Evolutionary conservation across 2,113 vertebrate species (phyloP).

Genomic region (Eulemur macaco): DNA sequence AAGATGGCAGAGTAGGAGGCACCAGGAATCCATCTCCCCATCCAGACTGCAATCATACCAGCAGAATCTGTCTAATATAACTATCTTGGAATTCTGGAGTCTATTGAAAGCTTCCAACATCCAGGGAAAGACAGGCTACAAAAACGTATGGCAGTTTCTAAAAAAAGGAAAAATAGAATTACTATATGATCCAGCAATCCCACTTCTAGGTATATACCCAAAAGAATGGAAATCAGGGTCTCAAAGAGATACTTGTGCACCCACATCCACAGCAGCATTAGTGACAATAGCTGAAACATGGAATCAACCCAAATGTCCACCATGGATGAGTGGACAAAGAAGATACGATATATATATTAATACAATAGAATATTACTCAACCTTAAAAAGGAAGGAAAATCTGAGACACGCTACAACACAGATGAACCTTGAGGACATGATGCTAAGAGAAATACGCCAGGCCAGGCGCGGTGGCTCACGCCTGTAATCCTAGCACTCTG

Average conservation of each 20-base stretch:
- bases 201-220: background rate
- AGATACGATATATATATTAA: background rate
- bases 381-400: background rate
- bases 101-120: background rate
- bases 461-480: no score
- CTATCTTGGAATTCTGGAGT: background rate
- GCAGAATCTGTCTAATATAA: background rate
- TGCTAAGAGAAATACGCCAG: background rate
- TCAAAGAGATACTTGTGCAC: background rate
- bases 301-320: background rate
- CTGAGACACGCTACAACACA: background rate
- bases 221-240: background rate
- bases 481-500: no score
- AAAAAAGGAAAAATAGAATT: background rate
- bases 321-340: background rate
- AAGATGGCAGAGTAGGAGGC: background rate
- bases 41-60: background rate
- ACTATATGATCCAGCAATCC: background rate
- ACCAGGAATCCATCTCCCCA: background rate
- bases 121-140: background rate
- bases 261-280: background rate
- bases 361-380: background rate
- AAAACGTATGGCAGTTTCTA: no score
- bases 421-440: background rate
- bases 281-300: background rate